Evolutionary conservation across 2,888 invertebrate species (phyloP).

Genomic region (Diploptera punctata): DNA sequence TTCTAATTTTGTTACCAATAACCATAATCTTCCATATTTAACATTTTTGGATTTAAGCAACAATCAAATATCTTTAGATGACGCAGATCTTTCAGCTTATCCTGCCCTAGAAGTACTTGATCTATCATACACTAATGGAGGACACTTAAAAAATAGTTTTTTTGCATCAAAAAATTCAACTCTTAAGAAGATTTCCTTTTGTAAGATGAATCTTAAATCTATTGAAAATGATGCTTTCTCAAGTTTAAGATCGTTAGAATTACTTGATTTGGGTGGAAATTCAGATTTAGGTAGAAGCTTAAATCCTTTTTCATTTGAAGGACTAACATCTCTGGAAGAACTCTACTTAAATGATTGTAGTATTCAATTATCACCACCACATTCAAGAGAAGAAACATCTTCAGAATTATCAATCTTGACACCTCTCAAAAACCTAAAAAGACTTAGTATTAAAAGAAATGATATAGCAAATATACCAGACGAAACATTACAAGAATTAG

Average conservation of each 20-base stretch:
- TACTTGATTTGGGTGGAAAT: conserved; percentile 65
- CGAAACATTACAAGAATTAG: conserved; percentile 52
- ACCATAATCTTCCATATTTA: conserved; percentile 52
- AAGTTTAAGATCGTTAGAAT: conserved; percentile 54
- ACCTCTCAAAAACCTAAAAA: conserved; percentile 1
- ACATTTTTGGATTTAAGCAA: conserved; percentile 63
- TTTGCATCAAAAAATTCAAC: conserved; percentile 48
- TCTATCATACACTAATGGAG: conserved; percentile 54
- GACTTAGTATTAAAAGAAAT: conserved; percentile 18
- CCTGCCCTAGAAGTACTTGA: conserved; percentile 54
- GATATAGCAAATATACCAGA: conserved; percentile 47
- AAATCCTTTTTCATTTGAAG: conserved; percentile 52
- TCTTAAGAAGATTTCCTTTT: conserved; percentile 56
- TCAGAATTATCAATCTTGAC: too few relatives aligned
- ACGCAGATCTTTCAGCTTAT: conserved; percentile 44
- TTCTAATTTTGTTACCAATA: too few relatives aligned
- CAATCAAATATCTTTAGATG: conserved; percentile 50
- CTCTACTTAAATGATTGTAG: conserved; percentile 55
- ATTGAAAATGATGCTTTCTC: conserved; percentile 55
- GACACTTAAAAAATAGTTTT: conserved; percentile 32
- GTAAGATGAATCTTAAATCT: conserved; percentile 53
- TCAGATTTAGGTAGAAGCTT: conserved; percentile 52
- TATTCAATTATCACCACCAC: too few relatives aligned
- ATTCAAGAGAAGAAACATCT: not conserved
- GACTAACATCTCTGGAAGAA: conserved; percentile 55